Conservation (phyloP, 2,797 vertebrate genomes). For the Pelodytes ibericus region DNA sequence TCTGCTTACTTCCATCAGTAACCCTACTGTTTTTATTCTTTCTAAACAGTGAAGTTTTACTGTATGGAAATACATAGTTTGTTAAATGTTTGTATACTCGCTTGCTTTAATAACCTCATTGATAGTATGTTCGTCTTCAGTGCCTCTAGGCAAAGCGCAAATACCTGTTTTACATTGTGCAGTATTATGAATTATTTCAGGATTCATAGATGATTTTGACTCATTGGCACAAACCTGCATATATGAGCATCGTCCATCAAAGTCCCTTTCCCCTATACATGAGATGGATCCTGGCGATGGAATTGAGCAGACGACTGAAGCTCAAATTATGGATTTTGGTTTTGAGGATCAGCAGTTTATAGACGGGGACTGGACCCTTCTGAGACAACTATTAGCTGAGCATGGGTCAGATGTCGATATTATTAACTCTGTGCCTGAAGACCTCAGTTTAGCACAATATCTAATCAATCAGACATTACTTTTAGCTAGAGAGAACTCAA, state of each 20-base stretch:
- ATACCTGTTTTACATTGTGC: conserved; percentile 93
- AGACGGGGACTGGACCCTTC: conserved; percentile 92
- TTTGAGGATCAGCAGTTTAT: conserved; percentile 84
- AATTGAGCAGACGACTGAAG: conserved; percentile 85
- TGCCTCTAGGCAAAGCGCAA: conserved; percentile 71
- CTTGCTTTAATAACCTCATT: conserved; percentile 68
- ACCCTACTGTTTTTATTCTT: conserved; percentile 70
- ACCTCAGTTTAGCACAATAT: conserved; percentile 97
- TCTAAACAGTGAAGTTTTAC: conserved; percentile 68
- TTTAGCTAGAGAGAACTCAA: conserved; percentile 86
- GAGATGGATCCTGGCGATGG: conserved; percentile 92
- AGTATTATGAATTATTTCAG: conserved; percentile 99
- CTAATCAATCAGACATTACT: conserved; percentile 97
- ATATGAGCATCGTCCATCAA: conserved; percentile 91
- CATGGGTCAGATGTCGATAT: conserved; percentile 88
- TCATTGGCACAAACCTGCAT: conserved; percentile 95
- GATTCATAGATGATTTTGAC: conserved; percentile 97
- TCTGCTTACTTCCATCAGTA: conserved; percentile 70
- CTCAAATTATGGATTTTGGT: conserved; percentile 67
- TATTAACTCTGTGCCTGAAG: conserved; percentile 94
- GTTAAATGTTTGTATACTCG: conserved; percentile 62
- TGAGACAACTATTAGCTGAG: conserved; percentile 91
- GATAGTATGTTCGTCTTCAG: conserved; percentile 71
- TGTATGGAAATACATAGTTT: conserved; percentile 70
- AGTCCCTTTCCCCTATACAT: conserved; percentile 96